Percentiles rank a stretch among this genome's conserved stretches.
phyloP scores from a whole-genome alignment of 2,113 vertebrate species.

The Stegastes partitus region DNA sequence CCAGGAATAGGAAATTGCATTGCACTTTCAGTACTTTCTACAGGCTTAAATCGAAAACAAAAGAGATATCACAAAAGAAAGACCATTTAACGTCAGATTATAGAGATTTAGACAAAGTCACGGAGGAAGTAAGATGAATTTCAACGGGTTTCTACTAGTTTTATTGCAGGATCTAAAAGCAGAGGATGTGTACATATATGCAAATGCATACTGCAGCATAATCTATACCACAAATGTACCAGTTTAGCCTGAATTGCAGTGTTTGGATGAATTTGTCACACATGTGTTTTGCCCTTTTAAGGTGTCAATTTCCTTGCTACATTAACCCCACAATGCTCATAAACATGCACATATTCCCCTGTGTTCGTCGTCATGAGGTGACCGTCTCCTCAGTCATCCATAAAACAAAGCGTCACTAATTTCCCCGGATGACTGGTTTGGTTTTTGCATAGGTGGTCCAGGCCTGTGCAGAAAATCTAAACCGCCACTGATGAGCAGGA shows the following conservation, averaged over 20 bases:
- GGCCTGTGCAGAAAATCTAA: not conserved
- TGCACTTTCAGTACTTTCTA: not conserved
- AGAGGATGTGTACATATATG: not conserved
- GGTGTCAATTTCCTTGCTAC: not conserved
- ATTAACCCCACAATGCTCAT: not conserved
- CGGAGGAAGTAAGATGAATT: not conserved
- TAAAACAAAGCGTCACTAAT: not conserved
- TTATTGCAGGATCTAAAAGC: not conserved
- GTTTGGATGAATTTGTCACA: not conserved
- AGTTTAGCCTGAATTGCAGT: not conserved
- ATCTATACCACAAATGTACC: not conserved
- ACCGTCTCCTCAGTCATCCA: not conserved
- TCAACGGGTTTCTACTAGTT: not conserved
- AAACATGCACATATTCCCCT: constrained; percentile 8
- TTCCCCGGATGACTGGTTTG: not conserved
- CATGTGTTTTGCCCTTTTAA: not conserved
- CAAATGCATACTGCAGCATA: not conserved
- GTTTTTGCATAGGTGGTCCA: too few species aligned
- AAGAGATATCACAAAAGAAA: constrained; percentile 5
- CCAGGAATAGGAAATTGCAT: not conserved
- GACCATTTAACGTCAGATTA: not conserved
- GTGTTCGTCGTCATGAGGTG: not conserved
- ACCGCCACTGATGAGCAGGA: not conserved
- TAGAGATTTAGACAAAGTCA: not conserved
- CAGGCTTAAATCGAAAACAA: not conserved